Evolutionary conservation across 37 sponge, comb jelly and placozoan genomes (phyloP).

Genomic region (Eunapius fragilis): DNA sequence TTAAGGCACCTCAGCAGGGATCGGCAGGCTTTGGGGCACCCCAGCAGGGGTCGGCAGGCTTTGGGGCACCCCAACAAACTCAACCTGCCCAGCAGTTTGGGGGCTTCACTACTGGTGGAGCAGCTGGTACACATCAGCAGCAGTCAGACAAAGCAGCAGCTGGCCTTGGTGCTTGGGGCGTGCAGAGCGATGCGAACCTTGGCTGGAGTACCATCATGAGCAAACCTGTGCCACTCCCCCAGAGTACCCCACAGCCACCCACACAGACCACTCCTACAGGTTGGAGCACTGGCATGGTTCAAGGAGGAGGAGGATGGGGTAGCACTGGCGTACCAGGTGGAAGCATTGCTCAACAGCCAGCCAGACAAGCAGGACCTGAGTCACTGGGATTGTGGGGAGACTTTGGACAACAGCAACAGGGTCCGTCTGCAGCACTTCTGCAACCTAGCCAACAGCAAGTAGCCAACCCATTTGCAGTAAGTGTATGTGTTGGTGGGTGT

Average conservation of each 20-base stretch:
- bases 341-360: background rate
- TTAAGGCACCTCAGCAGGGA: background rate
- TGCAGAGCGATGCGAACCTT: background rate
- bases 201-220: conserved; percentile 28
- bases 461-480: background rate
- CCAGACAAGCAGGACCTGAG: background rate
- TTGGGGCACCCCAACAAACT: background rate
- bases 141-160: background rate
- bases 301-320: background rate
- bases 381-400: background rate
- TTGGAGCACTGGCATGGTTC: background rate
- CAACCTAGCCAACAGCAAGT: background rate
- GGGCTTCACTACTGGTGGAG: no score
- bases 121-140: conserved; percentile 1
- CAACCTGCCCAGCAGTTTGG: no score
- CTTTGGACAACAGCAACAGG: background rate
- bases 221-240: background rate
- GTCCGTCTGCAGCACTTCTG: background rate
- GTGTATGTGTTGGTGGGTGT: background rate
- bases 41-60: background rate
- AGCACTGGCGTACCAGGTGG: background rate
- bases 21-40: conserved; percentile 1
- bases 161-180: background rate
- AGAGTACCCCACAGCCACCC: background rate
- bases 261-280: background rate